These are phyloP conservation scores for Cerastis rubricosa DNA, from an alignment of 2,888 invertebrate species.

Conservation along the genomic window DNA sequence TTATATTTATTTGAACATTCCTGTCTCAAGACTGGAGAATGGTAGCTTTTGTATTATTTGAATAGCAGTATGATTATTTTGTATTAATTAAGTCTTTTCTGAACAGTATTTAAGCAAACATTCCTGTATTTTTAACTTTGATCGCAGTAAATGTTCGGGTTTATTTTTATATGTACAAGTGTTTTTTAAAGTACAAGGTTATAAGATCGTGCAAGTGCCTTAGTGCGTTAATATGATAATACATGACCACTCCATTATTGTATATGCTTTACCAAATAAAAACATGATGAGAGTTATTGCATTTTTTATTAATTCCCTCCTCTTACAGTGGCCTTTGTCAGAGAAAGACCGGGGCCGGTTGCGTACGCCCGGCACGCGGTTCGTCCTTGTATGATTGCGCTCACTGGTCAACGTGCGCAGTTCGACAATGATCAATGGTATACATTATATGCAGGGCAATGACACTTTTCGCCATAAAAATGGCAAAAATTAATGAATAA, in stretches of 20 bases:
- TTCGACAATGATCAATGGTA: too few species aligned
- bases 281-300: constrained; percentile 65
- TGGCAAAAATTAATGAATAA: too few species aligned
- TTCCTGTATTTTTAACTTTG: constrained; percentile 65
- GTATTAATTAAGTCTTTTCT: constrained; percentile 61
- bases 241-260: constrained; percentile 72
- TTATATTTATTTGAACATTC: constrained; percentile 80
- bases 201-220: constrained; percentile 78
- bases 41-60: constrained; percentile 66
- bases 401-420: background rate
- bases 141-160: constrained; percentile 50
- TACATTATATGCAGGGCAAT: too few species aligned
- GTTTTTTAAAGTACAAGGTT: constrained; percentile 76
- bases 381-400: background rate
- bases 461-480: too few species aligned
- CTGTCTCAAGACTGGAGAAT: constrained; percentile 72
- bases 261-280: constrained; percentile 81
- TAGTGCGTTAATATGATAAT: constrained; percentile 70
- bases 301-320: constrained; percentile 30
- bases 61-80: constrained; percentile 54
- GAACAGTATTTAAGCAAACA: constrained; percentile 69
- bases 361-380: background rate
- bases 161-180: constrained; percentile 66
- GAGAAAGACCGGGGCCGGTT: background rate
- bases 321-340: background rate